Base-by-base conservation (phyloP, 2,888 invertebrate species). In the Mycalesis mineus region DNA sequence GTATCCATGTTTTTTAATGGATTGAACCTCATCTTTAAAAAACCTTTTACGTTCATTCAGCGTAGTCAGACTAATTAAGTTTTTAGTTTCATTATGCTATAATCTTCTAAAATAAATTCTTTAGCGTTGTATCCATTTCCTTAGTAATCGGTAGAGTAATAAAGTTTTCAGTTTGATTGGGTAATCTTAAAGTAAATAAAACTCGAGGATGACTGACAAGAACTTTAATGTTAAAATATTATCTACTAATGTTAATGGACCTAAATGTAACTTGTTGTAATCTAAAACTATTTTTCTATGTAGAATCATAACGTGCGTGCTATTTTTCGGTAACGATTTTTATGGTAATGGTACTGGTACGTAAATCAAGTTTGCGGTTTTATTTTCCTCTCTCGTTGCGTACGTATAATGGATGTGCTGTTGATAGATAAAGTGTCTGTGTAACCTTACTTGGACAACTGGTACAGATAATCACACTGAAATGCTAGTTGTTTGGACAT, bases 261-360 rank as follows among this genome's bases (percentile, higher is more conserved):
- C 51, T 51, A 51, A 51, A 5, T 51, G 11, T 40, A 50, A 39
- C 28, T n/a, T 51, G 39, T 31, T 51, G 40, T 41, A 40, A 31
- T 40, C n/a, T 51, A 40, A 51, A 51, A 40, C 51, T 40, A 51
- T 51, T 51, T 51, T 51, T 51, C 51, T 51, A 51, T 9, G 29
- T 31, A 51, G n/a, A n/a, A 40, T 41, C 40, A 6, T 9, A 49
- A 22, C 28, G 28, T 39, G 2, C 28, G 9, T 49, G 49, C 37
- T 28, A 28, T 39, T 49, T 37, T 49, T 13, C 7, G 28, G 4
- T 9, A 8, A 8, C 7, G 28, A n/a, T 42, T 42, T n/a, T 22
- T 9, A 28, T 22, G 11, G n/a, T 42, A n/a, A 42, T 17, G 9
- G 8, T 42, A n/a, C n/a, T n/a, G n/a, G n/a, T n/a, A n/a, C n/a